Evolutionary conservation across 2,113 vertebrate species (phyloP).

Genomic region (Amphilophus citrinellus): DNA sequence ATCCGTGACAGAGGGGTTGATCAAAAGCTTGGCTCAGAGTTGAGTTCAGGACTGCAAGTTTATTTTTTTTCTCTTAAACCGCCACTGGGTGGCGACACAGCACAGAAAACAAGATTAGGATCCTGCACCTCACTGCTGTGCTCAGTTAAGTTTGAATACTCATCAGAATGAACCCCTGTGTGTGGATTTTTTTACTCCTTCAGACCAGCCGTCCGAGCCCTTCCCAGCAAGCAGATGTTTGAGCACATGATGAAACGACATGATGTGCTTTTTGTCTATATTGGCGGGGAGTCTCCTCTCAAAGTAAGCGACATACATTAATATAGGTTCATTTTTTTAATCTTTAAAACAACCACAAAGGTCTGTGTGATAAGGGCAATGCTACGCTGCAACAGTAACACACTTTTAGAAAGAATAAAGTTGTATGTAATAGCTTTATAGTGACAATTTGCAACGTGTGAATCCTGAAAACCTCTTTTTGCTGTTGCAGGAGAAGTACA

Average conservation of each 20-base stretch:
- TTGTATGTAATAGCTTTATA: not conserved
- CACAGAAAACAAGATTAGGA: conserved; percentile 12
- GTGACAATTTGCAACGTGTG: not conserved
- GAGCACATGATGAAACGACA: conserved; percentile 93
- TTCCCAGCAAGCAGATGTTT: conserved; percentile 96
- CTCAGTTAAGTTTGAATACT: not conserved
- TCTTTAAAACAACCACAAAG: not conserved
- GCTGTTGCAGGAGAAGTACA: conserved; percentile 93
- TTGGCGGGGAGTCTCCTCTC: conserved; percentile 94
- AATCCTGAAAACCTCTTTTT: not conserved
- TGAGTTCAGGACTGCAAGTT: not conserved
- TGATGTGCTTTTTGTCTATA: conserved; percentile 91
- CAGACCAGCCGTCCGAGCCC: conserved; percentile 92
- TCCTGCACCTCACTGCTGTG: not conserved
- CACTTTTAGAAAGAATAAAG: not conserved
- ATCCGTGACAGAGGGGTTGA: conserved; percentile 65
- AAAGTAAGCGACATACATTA: conserved; percentile 83
- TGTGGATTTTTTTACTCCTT: not conserved
- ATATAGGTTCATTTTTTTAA: not conserved
- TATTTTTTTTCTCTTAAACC: not conserved
- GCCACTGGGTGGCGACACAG: conserved; percentile 63
- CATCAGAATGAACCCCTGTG: not conserved
- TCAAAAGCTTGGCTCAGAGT: conserved; percentile 59
- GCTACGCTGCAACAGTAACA: not conserved
- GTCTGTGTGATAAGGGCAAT: not conserved